These are phyloP conservation scores for Drosophila monieri DNA, from an alignment of 2,888 invertebrate genomes.

Conservation along the genomic window DNA sequence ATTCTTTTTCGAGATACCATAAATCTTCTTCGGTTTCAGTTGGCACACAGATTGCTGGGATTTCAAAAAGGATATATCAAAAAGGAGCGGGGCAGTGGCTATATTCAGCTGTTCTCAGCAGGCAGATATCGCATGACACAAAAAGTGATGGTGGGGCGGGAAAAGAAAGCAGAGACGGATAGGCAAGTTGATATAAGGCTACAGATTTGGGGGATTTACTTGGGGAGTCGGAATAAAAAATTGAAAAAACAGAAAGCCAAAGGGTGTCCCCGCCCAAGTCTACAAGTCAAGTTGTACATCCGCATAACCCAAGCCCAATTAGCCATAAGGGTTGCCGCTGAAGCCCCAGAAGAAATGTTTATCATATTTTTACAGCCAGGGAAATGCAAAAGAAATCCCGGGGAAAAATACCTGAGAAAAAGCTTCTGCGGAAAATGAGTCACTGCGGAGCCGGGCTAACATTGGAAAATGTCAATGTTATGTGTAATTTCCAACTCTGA, in stretches of 20 bases:
- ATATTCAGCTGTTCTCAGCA: constrained; percentile 26
- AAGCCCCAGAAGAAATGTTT: constrained; percentile 11
- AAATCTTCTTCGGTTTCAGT: constrained; percentile 77
- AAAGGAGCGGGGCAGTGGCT: constrained; percentile 38
- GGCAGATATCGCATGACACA: constrained; percentile 32
- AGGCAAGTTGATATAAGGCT: constrained; percentile 21
- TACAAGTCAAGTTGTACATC: constrained; percentile 20
- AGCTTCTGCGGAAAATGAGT: constrained; percentile 29
- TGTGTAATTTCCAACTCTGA: constrained; percentile 50
- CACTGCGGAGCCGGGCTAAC: constrained; percentile 14
- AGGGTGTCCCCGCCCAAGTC: constrained; percentile 10
- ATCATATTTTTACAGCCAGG: constrained; percentile 21
- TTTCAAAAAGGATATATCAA: constrained; percentile 59
- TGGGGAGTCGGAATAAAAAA: constrained; percentile 25
- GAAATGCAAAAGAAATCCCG: constrained; percentile 1
- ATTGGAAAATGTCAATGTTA: constrained; percentile 53
- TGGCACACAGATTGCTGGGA: constrained; percentile 78
- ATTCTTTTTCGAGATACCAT: constrained; percentile 50
- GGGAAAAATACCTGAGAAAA: constrained; percentile 23
- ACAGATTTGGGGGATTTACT: constrained; percentile 33
- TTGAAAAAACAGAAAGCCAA: constrained; percentile 2
- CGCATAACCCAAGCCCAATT: constrained; percentile 27
- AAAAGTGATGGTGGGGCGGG: not conserved
- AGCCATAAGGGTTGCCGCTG: constrained; percentile 15
- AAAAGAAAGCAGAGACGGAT: constrained; percentile 36